Evolutionary conservation across 1,140 invertebrate genomes (phyloP), one percentile per base, ranked within the genome.

Genomic region (Drosophila chauvacae): DNA sequence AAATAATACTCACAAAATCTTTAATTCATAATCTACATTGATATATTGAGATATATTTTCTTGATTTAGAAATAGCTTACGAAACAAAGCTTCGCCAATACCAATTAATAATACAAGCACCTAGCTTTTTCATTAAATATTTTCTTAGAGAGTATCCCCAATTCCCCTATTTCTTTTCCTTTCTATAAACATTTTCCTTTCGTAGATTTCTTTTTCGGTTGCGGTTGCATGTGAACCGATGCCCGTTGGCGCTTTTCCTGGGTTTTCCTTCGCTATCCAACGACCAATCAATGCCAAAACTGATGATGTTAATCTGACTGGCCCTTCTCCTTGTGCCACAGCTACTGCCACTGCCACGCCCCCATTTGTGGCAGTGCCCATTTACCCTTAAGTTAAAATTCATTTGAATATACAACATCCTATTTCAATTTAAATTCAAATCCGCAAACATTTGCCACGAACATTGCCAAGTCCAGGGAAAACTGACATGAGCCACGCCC

Each of bases 361-460:
- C 70, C 55, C 70, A 26, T 39, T 14, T 33, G 66, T 72, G 69
- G 69, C 42, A 71, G 26, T 53, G 68, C 41, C 64, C 77, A 87
- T 88, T 91, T 88, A 84, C 90, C 90, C 90, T 91, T 82, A 88
- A 91, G 90, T 91, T 85, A 90, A 91, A 91, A 91, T 91, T 91
- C 90, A 91, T 91, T 91, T 91, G 90, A 91, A 91, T 91, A 91
- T 88, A 87, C 81, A 91, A 88, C 90, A 91, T 90, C 86, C 90
- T 90, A 92, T 91, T 92, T 91, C 91, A 92, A 92, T 92, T 92
- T 92, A 91, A 91, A 92, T 92, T 91, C 91, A 92, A 92, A 92
- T 91, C 87, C 87, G 84, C 91, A 91, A 91, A 92, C 87, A 91
- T 91, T 80, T 76, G 76, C 82, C 77, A 90, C 81, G 84, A 88